Evolutionary conservation across 2,113 vertebrate genomes (phyloP).

Genomic region (Sciurus niger): DNA sequence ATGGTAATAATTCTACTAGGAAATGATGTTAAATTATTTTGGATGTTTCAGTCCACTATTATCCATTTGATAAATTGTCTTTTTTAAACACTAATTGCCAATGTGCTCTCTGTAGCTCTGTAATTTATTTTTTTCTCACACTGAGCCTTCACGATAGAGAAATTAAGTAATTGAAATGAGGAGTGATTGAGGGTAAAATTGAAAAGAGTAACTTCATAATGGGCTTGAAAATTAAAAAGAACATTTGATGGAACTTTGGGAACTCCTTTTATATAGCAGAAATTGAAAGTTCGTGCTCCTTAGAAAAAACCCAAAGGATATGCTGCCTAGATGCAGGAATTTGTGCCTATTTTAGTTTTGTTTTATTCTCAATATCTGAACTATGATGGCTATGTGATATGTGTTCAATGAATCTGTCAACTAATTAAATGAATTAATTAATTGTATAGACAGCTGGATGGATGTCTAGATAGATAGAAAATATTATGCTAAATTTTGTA

Average conservation of each 20-base stretch:
- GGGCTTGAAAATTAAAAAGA: constrained; percentile 55
- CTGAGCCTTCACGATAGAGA: constrained; percentile 2
- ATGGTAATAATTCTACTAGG: neutral
- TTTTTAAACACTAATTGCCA: constrained; percentile 54
- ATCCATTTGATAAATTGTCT: constrained; percentile 46
- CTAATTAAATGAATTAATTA: neutral
- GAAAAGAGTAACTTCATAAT: constrained; percentile 9
- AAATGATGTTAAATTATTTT: constrained; percentile 45
- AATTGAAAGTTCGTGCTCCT: neutral
- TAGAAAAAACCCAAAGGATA: neutral
- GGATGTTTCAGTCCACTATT: neutral
- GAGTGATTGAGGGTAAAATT: constrained; percentile 43
- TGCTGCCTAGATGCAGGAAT: neutral
- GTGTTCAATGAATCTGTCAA: neutral
- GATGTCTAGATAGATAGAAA: neutral
- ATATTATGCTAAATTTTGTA: neutral
- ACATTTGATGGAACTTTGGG: neutral
- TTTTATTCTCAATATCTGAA: neutral
- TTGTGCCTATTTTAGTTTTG: neutral
- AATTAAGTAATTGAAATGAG: constrained; percentile 66
- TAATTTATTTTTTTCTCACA: constrained; percentile 55
- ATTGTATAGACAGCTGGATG: neutral
- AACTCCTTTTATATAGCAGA: neutral
- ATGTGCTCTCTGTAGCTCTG: neutral
- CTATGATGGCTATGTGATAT: neutral